These are phyloP conservation scores for Hoplodrina ambigua DNA, from an alignment of 2,888 invertebrate species.

Conservation along the genomic window DNA sequence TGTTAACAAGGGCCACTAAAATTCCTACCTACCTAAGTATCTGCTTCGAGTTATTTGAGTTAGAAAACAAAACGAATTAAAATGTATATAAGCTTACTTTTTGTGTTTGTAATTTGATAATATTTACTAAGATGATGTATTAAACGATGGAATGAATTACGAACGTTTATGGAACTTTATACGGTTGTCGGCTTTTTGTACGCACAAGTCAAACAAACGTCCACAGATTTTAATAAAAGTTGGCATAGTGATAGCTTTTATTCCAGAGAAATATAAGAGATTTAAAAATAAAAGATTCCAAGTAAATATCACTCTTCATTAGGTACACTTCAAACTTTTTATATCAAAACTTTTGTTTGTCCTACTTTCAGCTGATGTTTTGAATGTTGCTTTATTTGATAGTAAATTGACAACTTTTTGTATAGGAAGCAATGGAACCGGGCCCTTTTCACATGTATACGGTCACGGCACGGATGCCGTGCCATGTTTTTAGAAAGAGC, in stretches of 20 bases:
- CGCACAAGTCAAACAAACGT: too few species aligned
- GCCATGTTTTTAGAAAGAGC: too few species aligned
- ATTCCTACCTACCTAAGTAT: too few species aligned
- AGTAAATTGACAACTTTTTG: background rate
- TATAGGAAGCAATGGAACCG: background rate
- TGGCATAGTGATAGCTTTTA: background rate
- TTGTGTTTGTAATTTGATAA: background rate
- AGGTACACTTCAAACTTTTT: background rate
- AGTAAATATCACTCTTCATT: background rate
- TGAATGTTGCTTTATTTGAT: background rate
- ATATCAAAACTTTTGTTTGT: background rate
- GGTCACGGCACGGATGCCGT: too few species aligned
- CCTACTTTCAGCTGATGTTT: background rate
- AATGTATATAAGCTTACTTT: background rate
- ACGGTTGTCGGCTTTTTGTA: background rate
- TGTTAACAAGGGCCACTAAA: too few species aligned
- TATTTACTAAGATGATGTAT: background rate
- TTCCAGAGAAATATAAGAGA: background rate
- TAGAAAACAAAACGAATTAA: background rate
- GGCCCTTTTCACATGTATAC: too few species aligned
- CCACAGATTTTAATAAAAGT: background rate
- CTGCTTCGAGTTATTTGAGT: too few species aligned
- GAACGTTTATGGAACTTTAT: background rate
- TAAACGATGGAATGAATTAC: background rate
- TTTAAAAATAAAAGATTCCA: background rate